These are phyloP conservation scores for Tricholauxania praeusta DNA, from an alignment of 2,888 invertebrate species.

Conservation along the genomic window DNA sequence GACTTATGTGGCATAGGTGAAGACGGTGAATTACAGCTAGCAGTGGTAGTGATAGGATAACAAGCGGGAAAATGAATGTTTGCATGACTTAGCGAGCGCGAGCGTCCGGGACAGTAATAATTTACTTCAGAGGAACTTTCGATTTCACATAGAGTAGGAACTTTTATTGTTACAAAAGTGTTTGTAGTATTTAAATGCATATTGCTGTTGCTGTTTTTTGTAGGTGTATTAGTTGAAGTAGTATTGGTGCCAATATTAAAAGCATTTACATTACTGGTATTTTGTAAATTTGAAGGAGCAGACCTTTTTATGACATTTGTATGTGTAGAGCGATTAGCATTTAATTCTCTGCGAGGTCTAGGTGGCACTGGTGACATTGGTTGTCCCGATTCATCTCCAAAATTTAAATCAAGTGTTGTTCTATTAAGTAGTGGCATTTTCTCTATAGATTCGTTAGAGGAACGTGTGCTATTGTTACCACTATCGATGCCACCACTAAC, in stretches of 20 bases:
- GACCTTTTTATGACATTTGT: conserved; percentile 52
- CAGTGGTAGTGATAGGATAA: conserved; percentile 5
- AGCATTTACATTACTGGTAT: conserved; percentile 31
- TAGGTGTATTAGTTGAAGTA: conserved; percentile 37
- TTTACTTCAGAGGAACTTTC: conserved; percentile 62
- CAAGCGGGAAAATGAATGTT: conserved; percentile 47
- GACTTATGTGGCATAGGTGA: conserved; percentile 41
- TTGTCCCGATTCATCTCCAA: conserved; percentile 15
- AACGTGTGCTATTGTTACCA: conserved; percentile 59
- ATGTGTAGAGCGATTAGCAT: conserved; percentile 58
- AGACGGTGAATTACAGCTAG: conserved; percentile 16
- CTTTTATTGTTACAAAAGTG: conserved; percentile 54
- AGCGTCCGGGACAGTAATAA: conserved; percentile 53
- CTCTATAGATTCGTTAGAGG: conserved; percentile 62
- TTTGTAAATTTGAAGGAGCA: conserved; percentile 38
- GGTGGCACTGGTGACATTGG: neutral
- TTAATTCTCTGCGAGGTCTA: conserved; percentile 57
- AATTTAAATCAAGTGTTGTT: conserved; percentile 10
- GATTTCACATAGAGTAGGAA: conserved; percentile 58
- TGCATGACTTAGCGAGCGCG: conserved; percentile 47
- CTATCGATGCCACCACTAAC: conserved; percentile 53
- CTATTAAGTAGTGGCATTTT: conserved; percentile 53
- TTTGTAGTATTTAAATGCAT: conserved; percentile 43
- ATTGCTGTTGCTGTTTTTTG: conserved; percentile 37
- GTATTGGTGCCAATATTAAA: conserved; percentile 35